A percentile compares a stretch with the other conserved stretches of the same genome.
Conservation (phyloP, 2,113 vertebrate species). For the Podarcis muralis region DNA sequence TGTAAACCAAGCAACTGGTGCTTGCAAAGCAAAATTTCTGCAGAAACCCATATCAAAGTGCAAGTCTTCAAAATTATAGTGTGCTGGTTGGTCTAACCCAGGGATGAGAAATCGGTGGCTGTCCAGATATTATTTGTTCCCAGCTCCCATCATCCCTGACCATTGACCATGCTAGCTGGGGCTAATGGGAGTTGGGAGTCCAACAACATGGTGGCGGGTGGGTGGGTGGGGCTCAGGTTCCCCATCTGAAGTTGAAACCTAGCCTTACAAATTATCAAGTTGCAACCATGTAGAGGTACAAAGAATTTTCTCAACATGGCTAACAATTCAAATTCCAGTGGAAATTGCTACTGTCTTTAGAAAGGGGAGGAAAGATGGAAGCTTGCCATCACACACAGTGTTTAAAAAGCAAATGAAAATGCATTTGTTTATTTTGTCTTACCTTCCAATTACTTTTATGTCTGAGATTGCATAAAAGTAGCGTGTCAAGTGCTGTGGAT, state of each 20-base stretch:
- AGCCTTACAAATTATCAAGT: background rate
- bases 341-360: background rate
- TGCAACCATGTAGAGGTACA: background rate
- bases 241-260: background rate
- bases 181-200: background rate
- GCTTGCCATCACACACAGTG: background rate
- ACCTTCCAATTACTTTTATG: slow-evolving; percentile 98
- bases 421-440: slow-evolving; percentile 69
- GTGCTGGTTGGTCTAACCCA: background rate
- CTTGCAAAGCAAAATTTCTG: background rate
- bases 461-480: slow-evolving; percentile 99
- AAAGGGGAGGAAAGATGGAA: accelerated
- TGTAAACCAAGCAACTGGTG: background rate
- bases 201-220: background rate
- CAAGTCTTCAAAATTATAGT: background rate
- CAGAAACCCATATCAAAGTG: background rate
- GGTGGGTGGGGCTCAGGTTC: background rate
- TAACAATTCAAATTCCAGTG: background rate
- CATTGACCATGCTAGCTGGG: background rate
- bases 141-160: background rate
- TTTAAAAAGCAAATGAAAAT: background rate
- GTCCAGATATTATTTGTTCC: background rate
- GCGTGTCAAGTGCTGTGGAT: slow-evolving; percentile 91
- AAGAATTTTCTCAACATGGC: background rate
- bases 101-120: background rate